Conservation (phyloP, 2,888 invertebrate genomes). For the Anoplius nigerrimus region DNA sequence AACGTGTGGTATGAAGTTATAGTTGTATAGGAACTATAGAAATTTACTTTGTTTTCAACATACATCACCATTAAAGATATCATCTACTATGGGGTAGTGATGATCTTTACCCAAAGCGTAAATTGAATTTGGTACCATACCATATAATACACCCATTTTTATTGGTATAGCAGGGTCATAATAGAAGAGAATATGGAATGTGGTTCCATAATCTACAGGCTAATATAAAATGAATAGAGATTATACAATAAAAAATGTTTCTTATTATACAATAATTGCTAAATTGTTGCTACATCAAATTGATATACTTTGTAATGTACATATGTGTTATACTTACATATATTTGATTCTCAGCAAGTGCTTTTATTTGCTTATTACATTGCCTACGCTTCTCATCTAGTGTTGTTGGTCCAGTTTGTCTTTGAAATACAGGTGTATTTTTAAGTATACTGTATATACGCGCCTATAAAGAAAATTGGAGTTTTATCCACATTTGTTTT, state of each 20-base stretch:
- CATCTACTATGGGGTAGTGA: constrained; percentile 71
- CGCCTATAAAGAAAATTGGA: constrained; percentile 25
- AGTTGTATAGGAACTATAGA: constrained; percentile 2
- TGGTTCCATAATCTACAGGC: constrained; percentile 25
- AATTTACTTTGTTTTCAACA: constrained; percentile 29
- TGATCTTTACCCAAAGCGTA: constrained; percentile 75
- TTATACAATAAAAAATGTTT: constrained; percentile 6
- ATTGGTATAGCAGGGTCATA: constrained; percentile 71
- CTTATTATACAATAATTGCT: neutral
- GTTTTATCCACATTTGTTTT: neutral
- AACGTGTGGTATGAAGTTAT: constrained; percentile 12
- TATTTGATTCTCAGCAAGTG: constrained; percentile 48
- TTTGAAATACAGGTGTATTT: constrained; percentile 85
- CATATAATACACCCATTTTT: constrained; percentile 69
- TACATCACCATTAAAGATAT: constrained; percentile 69
- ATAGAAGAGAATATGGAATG: constrained; percentile 61
- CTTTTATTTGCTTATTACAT: constrained; percentile 47
- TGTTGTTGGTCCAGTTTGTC: constrained; percentile 78
- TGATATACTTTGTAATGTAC: neutral
- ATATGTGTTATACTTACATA: constrained; percentile 35
- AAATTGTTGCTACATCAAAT: neutral
- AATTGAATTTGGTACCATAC: constrained; percentile 76
- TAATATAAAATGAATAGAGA: constrained; percentile 19
- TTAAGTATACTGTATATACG: constrained; percentile 81
- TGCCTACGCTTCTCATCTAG: constrained; percentile 83